Evolutionary conservation across 2,888 invertebrate genomes (phyloP).

Genomic region (Andrena haemorrhoa): DNA sequence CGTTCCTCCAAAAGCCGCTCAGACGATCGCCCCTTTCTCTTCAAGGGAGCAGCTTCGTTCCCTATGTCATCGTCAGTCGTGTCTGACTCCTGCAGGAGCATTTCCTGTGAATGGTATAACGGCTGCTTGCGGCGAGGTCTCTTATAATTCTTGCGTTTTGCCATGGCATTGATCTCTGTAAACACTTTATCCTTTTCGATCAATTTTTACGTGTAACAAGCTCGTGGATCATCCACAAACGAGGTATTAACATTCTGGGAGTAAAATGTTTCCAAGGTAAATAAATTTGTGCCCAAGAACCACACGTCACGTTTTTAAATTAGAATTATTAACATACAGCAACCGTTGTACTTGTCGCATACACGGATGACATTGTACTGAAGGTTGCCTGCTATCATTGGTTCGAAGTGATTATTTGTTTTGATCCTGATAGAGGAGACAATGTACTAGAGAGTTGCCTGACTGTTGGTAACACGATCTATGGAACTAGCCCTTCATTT

Average conservation of each 20-base stretch:
- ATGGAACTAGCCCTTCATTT: neutral
- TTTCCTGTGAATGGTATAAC: slow-evolving; percentile 16
- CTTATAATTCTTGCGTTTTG: slow-evolving; percentile 52
- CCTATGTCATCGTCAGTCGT: neutral
- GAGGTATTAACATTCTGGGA: neutral
- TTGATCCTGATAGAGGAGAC: slow-evolving; percentile 22
- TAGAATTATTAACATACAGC: neutral
- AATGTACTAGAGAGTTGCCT: neutral
- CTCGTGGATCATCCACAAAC: neutral
- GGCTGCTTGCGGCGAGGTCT: slow-evolving; percentile 36
- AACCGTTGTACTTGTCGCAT: slow-evolving; percentile 23
- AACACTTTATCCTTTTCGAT: neutral
- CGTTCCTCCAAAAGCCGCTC: slow-evolving; percentile 44
- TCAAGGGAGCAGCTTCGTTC: neutral
- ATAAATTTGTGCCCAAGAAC: neutral
- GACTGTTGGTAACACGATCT: neutral
- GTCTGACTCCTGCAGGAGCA: slow-evolving; percentile 13
- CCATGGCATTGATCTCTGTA: slow-evolving; percentile 39
- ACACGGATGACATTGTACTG: slow-evolving; percentile 29
- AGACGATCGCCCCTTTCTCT: neutral
- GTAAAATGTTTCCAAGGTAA: neutral
- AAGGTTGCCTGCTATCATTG: neutral
- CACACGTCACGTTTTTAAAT: neutral
- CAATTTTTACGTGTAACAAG: neutral
- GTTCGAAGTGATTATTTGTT: slow-evolving; percentile 40